phyloP scores from a whole-genome alignment of 2,113 vertebrate species.

The Anas platyrhynchos region DNA sequence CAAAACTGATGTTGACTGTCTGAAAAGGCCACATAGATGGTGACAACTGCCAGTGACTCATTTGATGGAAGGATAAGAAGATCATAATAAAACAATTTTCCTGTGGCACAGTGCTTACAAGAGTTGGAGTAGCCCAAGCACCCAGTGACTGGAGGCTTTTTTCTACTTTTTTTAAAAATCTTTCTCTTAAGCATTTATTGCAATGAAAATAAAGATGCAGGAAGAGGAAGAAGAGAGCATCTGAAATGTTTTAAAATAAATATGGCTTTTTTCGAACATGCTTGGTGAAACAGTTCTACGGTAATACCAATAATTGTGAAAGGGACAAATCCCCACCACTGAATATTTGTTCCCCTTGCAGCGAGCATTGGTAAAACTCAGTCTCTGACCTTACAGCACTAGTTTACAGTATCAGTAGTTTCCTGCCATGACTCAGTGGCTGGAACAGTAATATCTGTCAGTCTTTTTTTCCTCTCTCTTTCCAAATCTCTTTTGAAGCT shows the following conservation, averaged over 20 bases:
- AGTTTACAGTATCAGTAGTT: constrained; percentile 68
- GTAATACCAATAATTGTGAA: not conserved
- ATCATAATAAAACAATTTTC: not conserved
- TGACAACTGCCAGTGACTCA: not conserved
- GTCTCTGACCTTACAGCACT: constrained; percentile 41
- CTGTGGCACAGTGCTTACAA: not conserved
- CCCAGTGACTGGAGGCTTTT: not conserved
- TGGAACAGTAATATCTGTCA: constrained; percentile 70
- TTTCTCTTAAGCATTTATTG: not conserved
- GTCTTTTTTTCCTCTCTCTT: constrained; percentile 45
- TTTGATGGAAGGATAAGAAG: not conserved
- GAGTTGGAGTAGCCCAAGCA: not conserved
- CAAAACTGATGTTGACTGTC: not conserved
- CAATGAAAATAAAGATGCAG: not conserved
- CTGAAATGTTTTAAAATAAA: constrained; percentile 2
- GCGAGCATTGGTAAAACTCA: not conserved
- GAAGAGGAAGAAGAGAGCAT: not conserved
- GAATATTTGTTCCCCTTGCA: constrained; percentile 32
- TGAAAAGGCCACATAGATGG: not conserved
- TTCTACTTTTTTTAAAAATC: not conserved
- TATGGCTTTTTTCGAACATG: not conserved
- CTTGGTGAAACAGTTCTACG: not conserved
- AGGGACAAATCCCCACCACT: not conserved
- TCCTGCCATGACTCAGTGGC: constrained; percentile 69
- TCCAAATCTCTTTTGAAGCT: constrained; percentile 63